Evolutionary conservation across 1,140 invertebrate genomes (phyloP).

Genomic region (Procambarus clarkii): DNA sequence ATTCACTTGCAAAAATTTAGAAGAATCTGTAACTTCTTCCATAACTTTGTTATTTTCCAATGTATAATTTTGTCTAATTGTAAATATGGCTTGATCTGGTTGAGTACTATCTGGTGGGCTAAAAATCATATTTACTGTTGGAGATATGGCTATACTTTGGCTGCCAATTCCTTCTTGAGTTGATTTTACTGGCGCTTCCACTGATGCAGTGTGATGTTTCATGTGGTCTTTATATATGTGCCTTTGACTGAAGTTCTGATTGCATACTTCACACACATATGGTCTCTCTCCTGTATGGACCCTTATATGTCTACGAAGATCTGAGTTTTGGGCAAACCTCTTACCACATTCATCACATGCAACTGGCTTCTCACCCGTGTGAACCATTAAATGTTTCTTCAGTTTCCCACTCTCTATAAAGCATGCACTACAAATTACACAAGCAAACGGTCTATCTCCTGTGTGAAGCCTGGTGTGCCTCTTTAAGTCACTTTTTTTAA

Average conservation of each 20-base stretch:
- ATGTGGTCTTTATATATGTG: constrained; percentile 51
- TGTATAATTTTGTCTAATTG: not conserved
- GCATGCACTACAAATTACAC: constrained; percentile 33
- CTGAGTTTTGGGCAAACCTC: constrained; percentile 52
- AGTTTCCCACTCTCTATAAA: constrained; percentile 51
- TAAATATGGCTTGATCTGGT: not conserved
- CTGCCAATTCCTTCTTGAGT: not conserved
- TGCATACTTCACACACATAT: constrained; percentile 38
- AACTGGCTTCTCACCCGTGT: constrained; percentile 52
- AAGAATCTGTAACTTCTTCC: constrained; percentile 15
- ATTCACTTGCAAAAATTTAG: constrained; percentile 18
- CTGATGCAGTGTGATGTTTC: constrained; percentile 22
- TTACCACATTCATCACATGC: constrained; percentile 38
- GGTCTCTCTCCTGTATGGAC: constrained; percentile 53
- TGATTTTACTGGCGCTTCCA: not conserved
- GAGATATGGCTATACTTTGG: not conserved
- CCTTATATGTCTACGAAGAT: constrained; percentile 46
- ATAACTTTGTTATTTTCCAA: not conserved
- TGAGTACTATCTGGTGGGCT: not conserved
- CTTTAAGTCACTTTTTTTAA: constrained; percentile 54
- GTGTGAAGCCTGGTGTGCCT: constrained; percentile 46
- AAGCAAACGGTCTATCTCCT: constrained; percentile 37
- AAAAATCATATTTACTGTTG: not conserved
- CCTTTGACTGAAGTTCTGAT: constrained; percentile 35
- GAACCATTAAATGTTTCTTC: constrained; percentile 54